phyloP scores from a whole-genome alignment of 2,888 invertebrate genomes.

The Phlogophora meticulosa region DNA sequence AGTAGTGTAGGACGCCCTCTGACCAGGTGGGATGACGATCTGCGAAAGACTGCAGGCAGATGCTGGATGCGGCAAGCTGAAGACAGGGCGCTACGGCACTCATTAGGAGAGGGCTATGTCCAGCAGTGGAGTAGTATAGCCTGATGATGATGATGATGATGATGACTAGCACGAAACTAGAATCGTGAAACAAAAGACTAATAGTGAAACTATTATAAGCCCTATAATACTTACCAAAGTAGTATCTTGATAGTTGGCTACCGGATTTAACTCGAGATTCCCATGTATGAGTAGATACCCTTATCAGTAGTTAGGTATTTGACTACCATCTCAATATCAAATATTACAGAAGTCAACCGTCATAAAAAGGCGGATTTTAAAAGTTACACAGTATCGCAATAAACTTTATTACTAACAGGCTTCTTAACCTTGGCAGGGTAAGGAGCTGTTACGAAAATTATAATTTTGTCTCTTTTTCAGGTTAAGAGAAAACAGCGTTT shows the following conservation, averaged over 20 bases:
- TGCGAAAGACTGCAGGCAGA: too few species aligned
- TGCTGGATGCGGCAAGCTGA: too few species aligned
- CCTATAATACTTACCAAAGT: conserved; percentile 33
- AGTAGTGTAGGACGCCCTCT: too few species aligned
- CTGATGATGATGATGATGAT: too few species aligned
- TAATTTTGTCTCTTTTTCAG: neutral
- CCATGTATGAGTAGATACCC: neutral
- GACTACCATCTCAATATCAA: conserved; percentile 52
- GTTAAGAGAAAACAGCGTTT: too few species aligned
- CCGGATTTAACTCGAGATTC: conserved; percentile 27
- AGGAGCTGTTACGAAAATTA: neutral
- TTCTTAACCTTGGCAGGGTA: conserved; percentile 23
- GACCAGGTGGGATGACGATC: too few species aligned
- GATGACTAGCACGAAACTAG: too few species aligned
- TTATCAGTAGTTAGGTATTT: conserved; percentile 50
- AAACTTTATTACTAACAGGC: conserved; percentile 21
- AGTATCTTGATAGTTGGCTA: conserved; percentile 29
- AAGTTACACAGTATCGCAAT: conserved; percentile 13
- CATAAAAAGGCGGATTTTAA: conserved; percentile 41
- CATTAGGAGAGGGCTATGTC: too few species aligned
- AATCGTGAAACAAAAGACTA: conserved; percentile 15
- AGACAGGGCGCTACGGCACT: too few species aligned
- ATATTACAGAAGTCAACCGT: conserved; percentile 49
- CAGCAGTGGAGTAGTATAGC: too few species aligned
- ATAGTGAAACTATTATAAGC: conserved; percentile 10